phyloP scores from a whole-genome alignment of 1,140 invertebrate genomes.

The Maconellicoccus hirsutus region DNA sequence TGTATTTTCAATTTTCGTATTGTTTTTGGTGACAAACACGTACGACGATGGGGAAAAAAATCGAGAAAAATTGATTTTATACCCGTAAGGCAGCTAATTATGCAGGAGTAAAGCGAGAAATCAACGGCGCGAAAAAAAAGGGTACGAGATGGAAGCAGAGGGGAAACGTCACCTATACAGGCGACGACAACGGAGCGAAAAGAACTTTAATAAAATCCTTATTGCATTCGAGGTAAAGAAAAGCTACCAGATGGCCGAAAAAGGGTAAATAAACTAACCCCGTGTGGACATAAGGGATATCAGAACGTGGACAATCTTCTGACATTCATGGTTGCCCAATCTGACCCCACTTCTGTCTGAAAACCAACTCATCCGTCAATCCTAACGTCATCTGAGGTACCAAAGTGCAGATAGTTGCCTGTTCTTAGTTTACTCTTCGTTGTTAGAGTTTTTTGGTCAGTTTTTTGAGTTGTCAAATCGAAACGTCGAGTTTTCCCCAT shows the following conservation, averaged over 20 bases:
- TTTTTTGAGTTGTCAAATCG: no score
- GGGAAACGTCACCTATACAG: no score
- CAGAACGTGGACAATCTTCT: not conserved
- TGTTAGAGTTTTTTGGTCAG: not conserved
- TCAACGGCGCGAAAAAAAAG: no score
- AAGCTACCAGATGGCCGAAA: not conserved
- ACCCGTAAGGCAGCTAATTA: no score
- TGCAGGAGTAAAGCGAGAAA: no score
- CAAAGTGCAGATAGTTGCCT: not conserved
- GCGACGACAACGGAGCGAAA: not conserved
- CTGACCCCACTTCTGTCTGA: not conserved
- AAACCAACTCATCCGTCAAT: not conserved
- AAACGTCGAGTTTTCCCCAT: no score
- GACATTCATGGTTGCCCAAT: no score
- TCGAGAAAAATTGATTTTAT: no score
- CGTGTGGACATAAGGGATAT: not conserved
- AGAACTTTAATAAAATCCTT: slow-evolving; percentile 3
- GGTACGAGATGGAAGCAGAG: no score
- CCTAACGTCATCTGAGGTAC: not conserved
- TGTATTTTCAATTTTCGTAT: no score
- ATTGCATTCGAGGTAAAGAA: not conserved
- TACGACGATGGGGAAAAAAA: no score
- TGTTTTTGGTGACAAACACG: no score
- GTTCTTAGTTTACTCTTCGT: not conserved
- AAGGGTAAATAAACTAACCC: not conserved